These are phyloP conservation scores for Xyliphius kryptos DNA, from an alignment of 2,113 vertebrate species.

Conservation along the genomic window DNA sequence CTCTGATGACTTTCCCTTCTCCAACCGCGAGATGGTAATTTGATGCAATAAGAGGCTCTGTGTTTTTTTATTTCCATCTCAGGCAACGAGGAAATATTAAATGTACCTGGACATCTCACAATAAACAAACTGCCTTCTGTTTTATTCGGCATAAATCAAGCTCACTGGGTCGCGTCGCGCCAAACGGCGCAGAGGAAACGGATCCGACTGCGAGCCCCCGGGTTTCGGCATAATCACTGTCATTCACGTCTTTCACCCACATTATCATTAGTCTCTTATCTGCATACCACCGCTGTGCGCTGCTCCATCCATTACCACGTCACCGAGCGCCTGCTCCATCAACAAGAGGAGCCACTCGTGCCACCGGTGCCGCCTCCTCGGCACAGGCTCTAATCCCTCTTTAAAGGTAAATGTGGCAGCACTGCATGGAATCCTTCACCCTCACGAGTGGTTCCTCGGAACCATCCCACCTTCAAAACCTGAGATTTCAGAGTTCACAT, in stretches of 20 bases:
- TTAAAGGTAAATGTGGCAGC: no score
- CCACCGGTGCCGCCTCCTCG: no score
- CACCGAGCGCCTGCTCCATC: conserved; percentile 18
- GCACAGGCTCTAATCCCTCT: no score
- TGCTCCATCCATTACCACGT: conserved; percentile 21
- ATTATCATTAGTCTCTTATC: conserved; percentile 42
- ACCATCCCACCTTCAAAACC: no score
- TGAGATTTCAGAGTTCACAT: no score
- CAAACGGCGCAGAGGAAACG: conserved; percentile 30
- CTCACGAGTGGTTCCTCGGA: no score
- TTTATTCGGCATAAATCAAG: conserved; percentile 20
- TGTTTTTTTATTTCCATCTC: conserved; percentile 22
- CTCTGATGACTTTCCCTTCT: conserved; percentile 50
- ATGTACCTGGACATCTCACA: conserved; percentile 7
- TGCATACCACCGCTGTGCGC: conserved; percentile 19
- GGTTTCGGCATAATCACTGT: conserved; percentile 42
- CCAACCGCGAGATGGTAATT: conserved; percentile 46
- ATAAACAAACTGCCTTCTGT: conserved; percentile 4
- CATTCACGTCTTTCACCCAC: conserved; percentile 38
- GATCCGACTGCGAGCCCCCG: conserved; percentile 36
- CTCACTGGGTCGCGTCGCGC: conserved; percentile 20
- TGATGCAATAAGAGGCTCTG: conserved; percentile 47
- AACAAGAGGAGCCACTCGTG: no score
- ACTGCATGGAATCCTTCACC: no score
- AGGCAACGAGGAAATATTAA: conserved; percentile 4